A percentile compares a stretch with the other conserved stretches of the same genome.
phyloP scores from a whole-genome alignment of 2,888 invertebrate genomes.

The Tipula lateralis region DNA sequence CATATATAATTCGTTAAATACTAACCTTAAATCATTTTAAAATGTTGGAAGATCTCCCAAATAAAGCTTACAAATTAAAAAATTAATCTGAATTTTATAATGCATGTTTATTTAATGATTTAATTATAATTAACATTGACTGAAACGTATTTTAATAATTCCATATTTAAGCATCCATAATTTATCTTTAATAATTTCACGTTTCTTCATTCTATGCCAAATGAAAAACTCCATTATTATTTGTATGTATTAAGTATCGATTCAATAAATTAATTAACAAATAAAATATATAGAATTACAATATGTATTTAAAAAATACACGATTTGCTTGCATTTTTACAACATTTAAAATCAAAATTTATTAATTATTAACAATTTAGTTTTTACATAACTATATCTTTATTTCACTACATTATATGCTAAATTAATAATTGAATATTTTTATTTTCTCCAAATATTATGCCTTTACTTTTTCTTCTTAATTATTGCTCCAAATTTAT shows the following conservation, averaged over 20 bases:
- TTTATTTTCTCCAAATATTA: neutral
- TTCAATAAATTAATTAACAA: neutral
- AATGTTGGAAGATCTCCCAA: neutral
- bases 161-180: neutral
- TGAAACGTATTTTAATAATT: neutral
- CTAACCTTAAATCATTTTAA: neutral
- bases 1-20: neutral
- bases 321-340: neutral
- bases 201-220: neutral
- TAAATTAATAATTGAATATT: constrained; percentile 12
- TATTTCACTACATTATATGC: neutral
- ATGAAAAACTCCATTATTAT: neutral
- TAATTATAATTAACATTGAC: neutral
- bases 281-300: neutral
- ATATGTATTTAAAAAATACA: neutral
- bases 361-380: neutral
- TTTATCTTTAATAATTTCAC: neutral
- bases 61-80: neutral
- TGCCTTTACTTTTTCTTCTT: neutral
- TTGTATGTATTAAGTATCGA: neutral
- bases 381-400: neutral
- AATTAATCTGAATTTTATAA: neutral
- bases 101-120: neutral
- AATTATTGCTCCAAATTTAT: neutral
- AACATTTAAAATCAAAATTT: neutral